These are phyloP conservation scores for Mesochorus sp. DNA, from an alignment of 2,888 invertebrate species.

Conservation along the genomic window DNA sequence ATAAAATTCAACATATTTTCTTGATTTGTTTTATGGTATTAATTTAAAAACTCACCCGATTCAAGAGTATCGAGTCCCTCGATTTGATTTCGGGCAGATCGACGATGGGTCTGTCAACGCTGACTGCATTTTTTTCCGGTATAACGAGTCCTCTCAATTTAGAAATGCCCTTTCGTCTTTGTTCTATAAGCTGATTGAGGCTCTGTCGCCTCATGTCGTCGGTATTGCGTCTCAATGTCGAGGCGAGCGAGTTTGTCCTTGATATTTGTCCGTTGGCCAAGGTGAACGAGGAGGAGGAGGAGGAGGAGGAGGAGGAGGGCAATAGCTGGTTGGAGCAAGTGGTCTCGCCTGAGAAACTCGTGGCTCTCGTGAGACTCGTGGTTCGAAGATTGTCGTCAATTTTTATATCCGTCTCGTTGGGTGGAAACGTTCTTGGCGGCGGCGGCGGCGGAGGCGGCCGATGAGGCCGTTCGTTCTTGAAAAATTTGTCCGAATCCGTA, in stretches of 20 bases:
- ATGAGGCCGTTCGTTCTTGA: conserved; percentile 24
- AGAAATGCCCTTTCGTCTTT: conserved; percentile 91
- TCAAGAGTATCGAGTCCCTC: conserved; percentile 83
- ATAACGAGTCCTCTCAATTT: conserved; percentile 94
- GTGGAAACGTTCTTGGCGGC: conserved; percentile 65
- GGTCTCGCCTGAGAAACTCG: conserved; percentile 81
- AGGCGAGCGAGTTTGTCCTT: conserved; percentile 76
- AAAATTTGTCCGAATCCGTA: conserved; percentile 60
- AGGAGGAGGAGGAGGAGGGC: conserved; percentile 82
- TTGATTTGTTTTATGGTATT: neutral
- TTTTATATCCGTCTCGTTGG: conserved; percentile 64
- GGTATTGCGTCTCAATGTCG: conserved; percentile 72
- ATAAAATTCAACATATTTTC: neutral
- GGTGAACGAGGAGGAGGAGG: conserved; percentile 82
- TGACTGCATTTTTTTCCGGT: conserved; percentile 87
- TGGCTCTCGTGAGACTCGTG: conserved; percentile 74
- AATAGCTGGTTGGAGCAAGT: conserved; percentile 81
- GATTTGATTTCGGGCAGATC: conserved; percentile 94
- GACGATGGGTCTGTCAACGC: conserved; percentile 84
- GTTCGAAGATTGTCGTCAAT: neutral
- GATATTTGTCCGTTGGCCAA: conserved; percentile 71
- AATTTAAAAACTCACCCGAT: conserved; percentile 69
- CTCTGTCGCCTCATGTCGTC: conserved; percentile 85
- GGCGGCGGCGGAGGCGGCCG: conserved; percentile 63
- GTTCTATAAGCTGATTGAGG: conserved; percentile 90